A percentile compares a stretch with the other conserved stretches of the same genome.
phyloP scores from a whole-genome alignment of 2,797 vertebrate species.

The Semaprochilodus insignis region DNA sequence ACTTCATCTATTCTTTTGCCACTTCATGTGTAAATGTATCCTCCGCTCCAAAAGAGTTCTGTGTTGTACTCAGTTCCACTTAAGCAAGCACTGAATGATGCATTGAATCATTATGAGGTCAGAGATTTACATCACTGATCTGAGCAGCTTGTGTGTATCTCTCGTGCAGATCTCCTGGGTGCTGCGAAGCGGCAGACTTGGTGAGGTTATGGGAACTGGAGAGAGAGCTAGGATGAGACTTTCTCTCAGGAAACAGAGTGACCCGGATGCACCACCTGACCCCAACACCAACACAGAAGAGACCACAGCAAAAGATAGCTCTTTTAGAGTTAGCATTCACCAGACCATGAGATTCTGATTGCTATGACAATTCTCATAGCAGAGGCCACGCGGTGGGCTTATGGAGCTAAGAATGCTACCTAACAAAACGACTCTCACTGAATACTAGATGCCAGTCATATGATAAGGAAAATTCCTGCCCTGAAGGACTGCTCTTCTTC shows the following conservation, averaged over 20 bases:
- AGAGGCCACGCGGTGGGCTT: background rate
- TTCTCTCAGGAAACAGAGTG: slow-evolving; percentile 66
- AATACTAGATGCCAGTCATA: too few species aligned
- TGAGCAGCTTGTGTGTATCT: slow-evolving; percentile 15
- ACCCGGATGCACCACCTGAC: slow-evolving; percentile 45
- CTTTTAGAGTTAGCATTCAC: background rate
- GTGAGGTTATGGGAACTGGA: slow-evolving; percentile 70
- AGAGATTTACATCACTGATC: background rate
- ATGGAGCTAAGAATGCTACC: background rate
- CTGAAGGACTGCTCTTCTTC: slow-evolving; percentile 4
- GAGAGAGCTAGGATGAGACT: slow-evolving; percentile 51
- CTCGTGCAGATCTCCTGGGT: slow-evolving; percentile 60
- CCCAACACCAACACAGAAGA: slow-evolving; percentile 12
- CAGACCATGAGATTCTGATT: background rate
- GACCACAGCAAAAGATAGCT: background rate
- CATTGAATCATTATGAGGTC: too few species aligned
- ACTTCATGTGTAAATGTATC: too few species aligned
- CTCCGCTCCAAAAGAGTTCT: too few species aligned
- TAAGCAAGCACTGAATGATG: too few species aligned
- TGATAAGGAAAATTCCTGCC: slow-evolving; percentile 19
- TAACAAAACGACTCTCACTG: background rate
- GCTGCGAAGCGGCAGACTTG: slow-evolving; percentile 34
- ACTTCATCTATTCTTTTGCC: too few species aligned
- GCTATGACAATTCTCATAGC: background rate
- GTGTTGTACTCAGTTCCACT: too few species aligned